Base-by-base conservation (phyloP, 2,888 invertebrate genomes). In the Diploptera punctata region DNA sequence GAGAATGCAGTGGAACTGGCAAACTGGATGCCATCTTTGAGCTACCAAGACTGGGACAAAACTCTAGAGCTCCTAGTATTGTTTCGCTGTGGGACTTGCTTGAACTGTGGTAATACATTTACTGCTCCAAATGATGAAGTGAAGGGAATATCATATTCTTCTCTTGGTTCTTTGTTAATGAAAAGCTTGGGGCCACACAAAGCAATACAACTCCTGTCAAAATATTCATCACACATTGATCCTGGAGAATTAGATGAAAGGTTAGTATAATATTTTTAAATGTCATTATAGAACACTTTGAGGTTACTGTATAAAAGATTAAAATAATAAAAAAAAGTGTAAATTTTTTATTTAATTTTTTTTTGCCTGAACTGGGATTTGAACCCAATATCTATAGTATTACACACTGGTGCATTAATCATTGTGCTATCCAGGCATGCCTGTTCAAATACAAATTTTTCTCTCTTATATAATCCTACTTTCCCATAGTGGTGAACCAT, bases 181-280 rank as follows among this genome's bases (percentile, higher is more conserved):
- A 88, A 88, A 77, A 87, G 86, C 0, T 82, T 91, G 31, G 90
- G 90, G 18, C 86, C 89, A 1, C 84, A 82, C 72, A 85, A 85
- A 76, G 86, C 90, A 0, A 81, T 89, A 44, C 84, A 84, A 76
- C 81, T 91, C 33, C 81, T 92, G 78, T 83, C 83, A 75, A 86
- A 85, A 76, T 84, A 90, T 75, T 84, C 88, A 0, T 81, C 83
- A 72, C 79, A 85, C 75, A 86, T 91, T 65, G 87, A 87, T 0
- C 80, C 85, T 54, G 86, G 88, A 9, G 86, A 86, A n/a, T 79
- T 92, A 54, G 87, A 89, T 72, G 82, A 84, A 76, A 88, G 87
- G 76, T 73, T 71, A 68, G 68, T n/a, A n/a, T n/a, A n/a, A n/a
- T n/a, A n/a, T n/a, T n/a, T n/a, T n/a, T n/a, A n/a, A n/a, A n/a